phyloP scores from a whole-genome alignment of 2,888 invertebrate genomes.

The Cataglyphis rosenhaueri region DNA sequence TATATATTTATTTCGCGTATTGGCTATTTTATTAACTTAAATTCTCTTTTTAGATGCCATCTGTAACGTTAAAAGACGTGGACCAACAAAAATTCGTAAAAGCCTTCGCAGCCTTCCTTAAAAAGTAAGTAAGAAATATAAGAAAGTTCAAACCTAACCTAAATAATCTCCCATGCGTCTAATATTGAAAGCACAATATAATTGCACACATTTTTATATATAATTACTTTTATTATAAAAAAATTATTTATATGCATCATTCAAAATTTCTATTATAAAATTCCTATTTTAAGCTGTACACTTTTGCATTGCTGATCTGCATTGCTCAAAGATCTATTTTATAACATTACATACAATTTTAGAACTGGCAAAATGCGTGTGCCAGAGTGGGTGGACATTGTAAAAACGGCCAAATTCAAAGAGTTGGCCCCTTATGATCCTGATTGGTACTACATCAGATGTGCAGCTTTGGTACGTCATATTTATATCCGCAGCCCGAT shows the following conservation, averaged over 20 bases:
- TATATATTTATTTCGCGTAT: not conserved
- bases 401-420: slow-evolving; percentile 98
- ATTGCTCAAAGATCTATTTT: not conserved
- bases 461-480: slow-evolving; percentile 97
- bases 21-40: not conserved
- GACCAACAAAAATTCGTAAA: slow-evolving; percentile 99
- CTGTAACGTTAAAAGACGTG: slow-evolving; percentile 98
- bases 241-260: not conserved
- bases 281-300: not conserved
- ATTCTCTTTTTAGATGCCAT: slow-evolving; percentile 91
- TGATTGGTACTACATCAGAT: slow-evolving; percentile 99
- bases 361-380: slow-evolving; percentile 98
- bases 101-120: slow-evolving; percentile 97
- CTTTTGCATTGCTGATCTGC: not conserved
- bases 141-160: not conserved
- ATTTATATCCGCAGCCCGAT: slow-evolving; percentile 98
- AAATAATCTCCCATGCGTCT: not conserved
- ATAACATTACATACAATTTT: slow-evolving; percentile 61
- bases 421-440: slow-evolving; percentile 99
- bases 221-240: not conserved
- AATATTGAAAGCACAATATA: not conserved
- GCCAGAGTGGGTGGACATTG: slow-evolving; percentile 99
- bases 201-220: not conserved
- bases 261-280: not conserved
- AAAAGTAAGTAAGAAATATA: slow-evolving; percentile 92